A percentile compares a stretch with the other conserved stretches of the same genome.
These are phyloP conservation scores for Macropus fuliginosus DNA, from an alignment of 2,797 vertebrate species.

Conservation along the genomic window DNA sequence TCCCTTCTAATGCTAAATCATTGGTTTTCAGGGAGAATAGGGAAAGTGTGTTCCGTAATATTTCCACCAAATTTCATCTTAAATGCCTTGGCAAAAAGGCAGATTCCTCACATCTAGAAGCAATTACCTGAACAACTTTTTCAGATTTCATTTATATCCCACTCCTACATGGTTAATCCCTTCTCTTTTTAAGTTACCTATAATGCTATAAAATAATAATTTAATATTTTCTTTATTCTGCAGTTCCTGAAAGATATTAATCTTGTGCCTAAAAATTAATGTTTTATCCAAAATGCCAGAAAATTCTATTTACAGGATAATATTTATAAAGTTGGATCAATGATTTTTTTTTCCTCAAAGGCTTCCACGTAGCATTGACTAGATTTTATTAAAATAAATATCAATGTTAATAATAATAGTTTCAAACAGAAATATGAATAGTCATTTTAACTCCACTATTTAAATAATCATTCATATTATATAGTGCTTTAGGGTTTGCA, in stretches of 20 bases:
- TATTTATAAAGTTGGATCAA: conserved; percentile 7
- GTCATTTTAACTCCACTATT: neutral
- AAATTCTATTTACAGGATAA: conserved; percentile 30
- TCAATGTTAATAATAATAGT: conserved; percentile 6
- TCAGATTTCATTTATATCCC: neutral
- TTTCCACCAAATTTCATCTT: neutral
- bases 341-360: neutral
- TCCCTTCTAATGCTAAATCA: conserved; percentile 29
- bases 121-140: conserved; percentile 1
- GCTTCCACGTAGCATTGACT: neutral
- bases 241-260: conserved; percentile 26
- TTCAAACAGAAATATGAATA: conserved; percentile 28
- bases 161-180: neutral
- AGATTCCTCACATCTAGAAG: neutral
- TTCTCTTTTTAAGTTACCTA: neutral
- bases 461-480: conserved; percentile 10
- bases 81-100: neutral
- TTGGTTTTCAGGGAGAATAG: neutral
- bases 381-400: conserved; percentile 30
- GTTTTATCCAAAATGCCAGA: conserved; percentile 40
- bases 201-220: conserved; percentile 51
- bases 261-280: conserved; percentile 29
- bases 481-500: conserved; percentile 23
- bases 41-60: neutral
- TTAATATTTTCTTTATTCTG: conserved; percentile 25